These are phyloP conservation scores for Cephus nigrinus DNA, from an alignment of 2,888 invertebrate genomes.

Conservation along the genomic window DNA sequence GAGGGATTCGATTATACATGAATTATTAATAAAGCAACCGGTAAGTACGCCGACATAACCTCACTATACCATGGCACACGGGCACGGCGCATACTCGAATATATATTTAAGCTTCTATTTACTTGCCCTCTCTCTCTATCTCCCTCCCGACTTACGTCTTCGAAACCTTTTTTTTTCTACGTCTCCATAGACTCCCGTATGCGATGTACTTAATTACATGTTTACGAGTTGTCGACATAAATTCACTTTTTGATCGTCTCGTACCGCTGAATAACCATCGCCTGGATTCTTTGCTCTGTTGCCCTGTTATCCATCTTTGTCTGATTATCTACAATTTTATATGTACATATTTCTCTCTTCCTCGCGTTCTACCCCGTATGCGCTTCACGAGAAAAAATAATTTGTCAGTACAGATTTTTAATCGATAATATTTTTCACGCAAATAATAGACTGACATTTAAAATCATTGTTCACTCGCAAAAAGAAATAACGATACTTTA, in stretches of 20 bases:
- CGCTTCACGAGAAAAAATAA: slow-evolving; percentile 39
- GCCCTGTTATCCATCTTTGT: background rate
- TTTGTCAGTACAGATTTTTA: slow-evolving; percentile 27
- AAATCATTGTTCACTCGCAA: background rate
- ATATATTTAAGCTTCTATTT: background rate
- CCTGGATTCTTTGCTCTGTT: background rate
- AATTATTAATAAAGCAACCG: slow-evolving; percentile 2
- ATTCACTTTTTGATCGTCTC: slow-evolving; percentile 47
- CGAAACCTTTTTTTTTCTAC: background rate
- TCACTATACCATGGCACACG: background rate
- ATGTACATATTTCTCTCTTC: background rate
- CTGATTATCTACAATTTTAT: background rate
- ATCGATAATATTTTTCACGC: background rate
- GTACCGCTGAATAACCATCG: slow-evolving; percentile 1
- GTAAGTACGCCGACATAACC: background rate
- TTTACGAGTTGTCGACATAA: slow-evolving; percentile 52
- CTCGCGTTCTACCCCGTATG: slow-evolving; percentile 18
- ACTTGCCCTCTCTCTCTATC: background rate
- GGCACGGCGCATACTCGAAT: background rate
- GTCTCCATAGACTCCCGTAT: background rate
- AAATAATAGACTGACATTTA: too few relatives aligned
- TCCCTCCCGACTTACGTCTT: background rate
- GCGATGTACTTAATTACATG: slow-evolving; percentile 49
- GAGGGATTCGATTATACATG: slow-evolving; percentile 1
- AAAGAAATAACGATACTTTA: background rate